Evolutionary conservation across 2,888 invertebrate species (phyloP).

Genomic region (Hermaeophaga mercurialis): DNA sequence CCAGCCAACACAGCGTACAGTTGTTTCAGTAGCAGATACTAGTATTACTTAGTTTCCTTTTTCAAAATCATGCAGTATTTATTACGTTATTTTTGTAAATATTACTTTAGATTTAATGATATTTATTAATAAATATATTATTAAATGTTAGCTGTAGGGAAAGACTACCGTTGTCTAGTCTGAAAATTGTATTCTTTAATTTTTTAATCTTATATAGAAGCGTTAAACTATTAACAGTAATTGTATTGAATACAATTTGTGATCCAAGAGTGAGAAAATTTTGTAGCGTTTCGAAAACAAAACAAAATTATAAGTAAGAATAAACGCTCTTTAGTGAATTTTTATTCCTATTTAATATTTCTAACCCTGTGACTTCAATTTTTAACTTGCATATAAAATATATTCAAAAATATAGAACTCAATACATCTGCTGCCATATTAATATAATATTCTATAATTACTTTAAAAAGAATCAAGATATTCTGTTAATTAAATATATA

Average conservation of each 20-base stretch:
- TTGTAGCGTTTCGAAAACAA: conserved; percentile 1
- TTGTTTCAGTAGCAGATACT: conserved; percentile 53
- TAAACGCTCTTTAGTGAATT: no score
- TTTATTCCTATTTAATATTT: no score
- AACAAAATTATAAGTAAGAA: no score
- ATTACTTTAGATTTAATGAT: conserved; percentile 27
- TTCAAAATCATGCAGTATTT: conserved; percentile 31
- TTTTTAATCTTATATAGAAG: conserved; percentile 15
- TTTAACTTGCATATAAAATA: no score
- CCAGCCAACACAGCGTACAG: conserved; percentile 51
- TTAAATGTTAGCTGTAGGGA: conserved; percentile 31
- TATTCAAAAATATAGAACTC: no score
- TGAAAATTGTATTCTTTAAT: conserved; percentile 39
- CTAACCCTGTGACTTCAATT: no score
- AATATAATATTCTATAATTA: no score
- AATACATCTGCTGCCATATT: no score
- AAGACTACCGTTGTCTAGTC: conserved; percentile 49
- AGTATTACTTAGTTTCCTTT: conserved; percentile 23
- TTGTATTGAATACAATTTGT: conserved; percentile 27
- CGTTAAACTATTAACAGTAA: conserved; percentile 7
- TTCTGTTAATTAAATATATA: neutral
- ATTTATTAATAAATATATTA: conserved; percentile 33
- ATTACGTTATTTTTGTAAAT: conserved; percentile 38
- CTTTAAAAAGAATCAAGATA: neutral
- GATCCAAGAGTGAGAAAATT: conserved; percentile 20